Evolutionary conservation across 2,888 invertebrate genomes (phyloP).

Genomic region (Oscheius sp.): DNA sequence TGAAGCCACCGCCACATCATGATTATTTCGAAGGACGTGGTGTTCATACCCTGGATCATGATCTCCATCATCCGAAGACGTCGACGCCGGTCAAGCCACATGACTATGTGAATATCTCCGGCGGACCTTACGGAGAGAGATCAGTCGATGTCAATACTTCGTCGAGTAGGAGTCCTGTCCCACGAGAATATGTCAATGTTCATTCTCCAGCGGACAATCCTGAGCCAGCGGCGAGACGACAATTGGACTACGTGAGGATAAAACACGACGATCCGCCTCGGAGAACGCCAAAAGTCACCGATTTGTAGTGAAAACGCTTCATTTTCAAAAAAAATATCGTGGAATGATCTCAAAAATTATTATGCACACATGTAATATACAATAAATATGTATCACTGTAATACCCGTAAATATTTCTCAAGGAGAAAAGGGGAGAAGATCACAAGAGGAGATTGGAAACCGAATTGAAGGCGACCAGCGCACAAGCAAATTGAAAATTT

Average conservation of each 20-base stretch:
- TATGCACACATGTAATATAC: neutral
- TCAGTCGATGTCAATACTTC: neutral
- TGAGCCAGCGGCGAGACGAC: neutral
- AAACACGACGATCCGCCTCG: slow-evolving; percentile 3
- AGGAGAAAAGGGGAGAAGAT: slow-evolving; percentile 3
- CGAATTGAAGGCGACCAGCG: slow-evolving; percentile 58
- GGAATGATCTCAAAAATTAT: neutral
- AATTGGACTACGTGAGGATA: slow-evolving; percentile 7
- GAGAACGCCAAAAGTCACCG: slow-evolving; percentile 23
- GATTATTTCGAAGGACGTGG: slow-evolving; percentile 19
- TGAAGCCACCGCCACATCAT: slow-evolving; percentile 11
- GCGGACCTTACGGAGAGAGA: neutral
- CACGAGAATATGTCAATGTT: slow-evolving; percentile 14
- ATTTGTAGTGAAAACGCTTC: slow-evolving; percentile 1
- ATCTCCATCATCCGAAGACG: slow-evolving; percentile 15
- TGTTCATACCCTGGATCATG: slow-evolving; percentile 5
- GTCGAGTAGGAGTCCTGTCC: neutral
- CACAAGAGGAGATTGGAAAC: slow-evolving; percentile 53
- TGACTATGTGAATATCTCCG: slow-evolving; percentile 25
- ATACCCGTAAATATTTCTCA: slow-evolving; percentile 6
- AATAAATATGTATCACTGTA: slow-evolving; percentile 13
- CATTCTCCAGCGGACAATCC: neutral
- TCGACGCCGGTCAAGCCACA: slow-evolving; percentile 20
- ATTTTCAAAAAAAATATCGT: slow-evolving; percentile 2
- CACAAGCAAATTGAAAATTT: slow-evolving; percentile 56